A percentile compares a stretch with the other conserved stretches of the same genome.
Evolutionary conservation across 2,888 invertebrate species (phyloP).

Genomic region (Hylaea fasciaria): DNA sequence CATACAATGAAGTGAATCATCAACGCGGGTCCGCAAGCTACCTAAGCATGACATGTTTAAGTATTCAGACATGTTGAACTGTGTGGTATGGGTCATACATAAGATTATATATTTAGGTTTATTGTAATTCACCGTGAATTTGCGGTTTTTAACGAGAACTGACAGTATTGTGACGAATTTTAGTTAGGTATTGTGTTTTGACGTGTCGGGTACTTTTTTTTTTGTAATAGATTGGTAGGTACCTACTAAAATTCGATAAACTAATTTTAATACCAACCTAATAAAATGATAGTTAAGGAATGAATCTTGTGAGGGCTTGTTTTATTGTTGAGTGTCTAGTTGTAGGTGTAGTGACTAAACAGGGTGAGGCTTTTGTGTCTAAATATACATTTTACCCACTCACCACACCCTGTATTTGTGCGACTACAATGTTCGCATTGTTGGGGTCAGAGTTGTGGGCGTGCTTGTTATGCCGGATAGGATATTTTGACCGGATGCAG

Average conservation of each 20-base stretch:
- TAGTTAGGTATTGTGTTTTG: neutral
- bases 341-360: neutral
- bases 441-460: constrained; percentile 7
- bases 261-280: too few relatives aligned
- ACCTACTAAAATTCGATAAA: too few relatives aligned
- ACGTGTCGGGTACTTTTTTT: too few relatives aligned
- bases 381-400: constrained; percentile 10
- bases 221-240: too few relatives aligned
- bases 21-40: neutral
- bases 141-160: neutral
- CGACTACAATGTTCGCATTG: constrained; percentile 27
- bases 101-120: neutral
- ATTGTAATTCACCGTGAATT: neutral
- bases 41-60: neutral
- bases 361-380: constrained; percentile 8
- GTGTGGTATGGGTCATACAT: neutral
- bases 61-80: neutral
- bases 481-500: too few relatives aligned
- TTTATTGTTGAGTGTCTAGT: too few relatives aligned
- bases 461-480: too few relatives aligned
- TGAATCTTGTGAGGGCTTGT: too few relatives aligned
- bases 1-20: constrained; percentile 22
- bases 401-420: constrained; percentile 22
- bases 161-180: neutral
- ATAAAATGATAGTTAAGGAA: too few relatives aligned